These are phyloP conservation scores for Malachius bipustulatus DNA, from an alignment of 2,888 invertebrate genomes.

Conservation along the genomic window DNA sequence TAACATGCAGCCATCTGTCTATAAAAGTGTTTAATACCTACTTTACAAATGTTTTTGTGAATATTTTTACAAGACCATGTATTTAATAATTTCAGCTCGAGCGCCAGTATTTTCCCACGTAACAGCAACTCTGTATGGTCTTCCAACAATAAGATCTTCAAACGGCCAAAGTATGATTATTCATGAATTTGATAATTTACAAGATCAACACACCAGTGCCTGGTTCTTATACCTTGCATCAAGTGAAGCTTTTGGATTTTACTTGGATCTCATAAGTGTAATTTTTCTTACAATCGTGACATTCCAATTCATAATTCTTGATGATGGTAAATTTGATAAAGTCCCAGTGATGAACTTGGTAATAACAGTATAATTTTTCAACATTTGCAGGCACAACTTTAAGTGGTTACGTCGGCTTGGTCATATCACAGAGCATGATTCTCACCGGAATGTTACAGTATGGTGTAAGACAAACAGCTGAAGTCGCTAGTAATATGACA, in stretches of 20 bases:
- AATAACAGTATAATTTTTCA: constrained; percentile 8
- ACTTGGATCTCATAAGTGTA: constrained; percentile 52
- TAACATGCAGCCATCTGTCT: constrained; percentile 10
- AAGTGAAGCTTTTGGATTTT: constrained; percentile 52
- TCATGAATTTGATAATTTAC: constrained; percentile 61
- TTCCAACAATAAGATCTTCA: constrained; percentile 76
- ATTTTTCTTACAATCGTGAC: constrained; percentile 49
- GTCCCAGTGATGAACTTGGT: constrained; percentile 20
- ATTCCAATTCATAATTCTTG: constrained; percentile 49
- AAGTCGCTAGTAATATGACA: constrained; percentile 65
- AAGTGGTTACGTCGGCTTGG: constrained; percentile 59
- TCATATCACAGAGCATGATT: constrained; percentile 58
- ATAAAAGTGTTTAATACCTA: too few species aligned
- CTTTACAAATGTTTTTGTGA: too few species aligned
- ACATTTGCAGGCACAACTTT: constrained; percentile 39
- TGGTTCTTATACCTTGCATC: constrained; percentile 48
- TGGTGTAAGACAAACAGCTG: constrained; percentile 68
- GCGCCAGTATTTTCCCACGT: constrained; percentile 90
- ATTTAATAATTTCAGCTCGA: too few species aligned
- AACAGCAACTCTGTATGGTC: constrained; percentile 73
- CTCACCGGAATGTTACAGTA: constrained; percentile 72
- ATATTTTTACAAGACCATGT: too few species aligned
- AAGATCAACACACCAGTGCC: constrained; percentile 55
- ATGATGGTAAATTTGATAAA: constrained; percentile 40
- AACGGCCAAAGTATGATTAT: constrained; percentile 59